Conservation (phyloP, 2,113 vertebrate species). For the Syrmaticus mikado region DNA sequence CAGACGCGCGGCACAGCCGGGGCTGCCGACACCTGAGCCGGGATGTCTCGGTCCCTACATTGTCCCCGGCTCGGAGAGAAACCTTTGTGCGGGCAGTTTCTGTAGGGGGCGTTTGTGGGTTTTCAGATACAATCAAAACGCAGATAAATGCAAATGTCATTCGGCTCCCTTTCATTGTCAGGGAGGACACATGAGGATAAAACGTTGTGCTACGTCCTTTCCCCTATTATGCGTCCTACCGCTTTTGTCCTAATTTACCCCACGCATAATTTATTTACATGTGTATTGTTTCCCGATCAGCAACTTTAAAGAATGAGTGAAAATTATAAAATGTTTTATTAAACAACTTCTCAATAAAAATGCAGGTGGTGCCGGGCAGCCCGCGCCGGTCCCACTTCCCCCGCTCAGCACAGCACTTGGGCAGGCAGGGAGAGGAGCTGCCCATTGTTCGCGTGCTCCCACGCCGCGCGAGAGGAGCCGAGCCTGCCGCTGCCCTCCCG, state of each 20-base stretch:
- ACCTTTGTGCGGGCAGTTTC: constrained; percentile 77
- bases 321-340: constrained; percentile 74
- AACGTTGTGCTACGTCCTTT: constrained; percentile 57
- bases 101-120: constrained; percentile 68
- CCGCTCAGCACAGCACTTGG: constrained; percentile 45
- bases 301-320: constrained; percentile 79
- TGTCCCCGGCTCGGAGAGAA: constrained; percentile 55
- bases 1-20: not conserved
- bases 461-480: constrained; percentile 34
- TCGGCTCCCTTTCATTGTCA: constrained; percentile 80
- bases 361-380: constrained; percentile 47
- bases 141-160: constrained; percentile 81
- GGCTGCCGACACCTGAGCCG: constrained; percentile 50
- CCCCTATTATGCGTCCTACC: constrained; percentile 48
- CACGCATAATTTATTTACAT: constrained; percentile 79
- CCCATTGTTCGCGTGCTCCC: constrained; percentile 75
- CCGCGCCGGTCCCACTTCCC: not conserved
- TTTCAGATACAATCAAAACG: constrained; percentile 62
- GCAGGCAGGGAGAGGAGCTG: constrained; percentile 7
- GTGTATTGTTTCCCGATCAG: constrained; percentile 74
- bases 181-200: constrained; percentile 77
- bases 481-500: constrained; percentile 48
- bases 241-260: constrained; percentile 80
- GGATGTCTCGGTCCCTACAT: constrained; percentile 46
- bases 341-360: constrained; percentile 69